These are phyloP conservation scores for Heliconius sara DNA, from an alignment of 2,888 invertebrate genomes.

Conservation along the genomic window DNA sequence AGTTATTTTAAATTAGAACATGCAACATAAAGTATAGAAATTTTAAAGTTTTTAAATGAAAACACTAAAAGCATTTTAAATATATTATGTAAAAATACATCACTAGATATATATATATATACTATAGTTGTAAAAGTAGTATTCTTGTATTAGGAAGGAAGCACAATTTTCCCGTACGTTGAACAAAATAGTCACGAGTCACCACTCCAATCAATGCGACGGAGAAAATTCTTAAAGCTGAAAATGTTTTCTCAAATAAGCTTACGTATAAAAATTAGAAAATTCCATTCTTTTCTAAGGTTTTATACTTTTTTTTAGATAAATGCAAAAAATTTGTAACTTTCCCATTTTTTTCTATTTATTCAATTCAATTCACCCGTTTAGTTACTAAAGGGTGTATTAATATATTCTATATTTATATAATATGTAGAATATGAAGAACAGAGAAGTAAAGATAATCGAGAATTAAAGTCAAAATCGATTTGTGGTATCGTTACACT, in stretches of 20 bases:
- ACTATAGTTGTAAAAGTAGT: not conserved
- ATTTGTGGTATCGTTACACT: too few species aligned
- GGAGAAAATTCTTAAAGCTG: conserved; percentile 11
- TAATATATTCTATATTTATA: too few species aligned
- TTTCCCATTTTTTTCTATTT: not conserved
- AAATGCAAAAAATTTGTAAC: not conserved
- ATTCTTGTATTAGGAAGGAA: conserved; percentile 11
- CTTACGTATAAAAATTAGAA: conserved; percentile 15
- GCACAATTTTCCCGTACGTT: conserved; percentile 25
- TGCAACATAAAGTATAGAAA: too few species aligned
- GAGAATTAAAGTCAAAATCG: too few species aligned
- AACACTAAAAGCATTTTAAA: not conserved
- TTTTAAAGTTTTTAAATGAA: not conserved
- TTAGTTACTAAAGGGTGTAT: too few species aligned
- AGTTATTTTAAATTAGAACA: too few species aligned
- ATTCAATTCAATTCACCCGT: not conserved
- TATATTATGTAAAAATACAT: not conserved
- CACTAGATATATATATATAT: not conserved
- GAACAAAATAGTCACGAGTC: conserved; percentile 30
- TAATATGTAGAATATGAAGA: too few species aligned
- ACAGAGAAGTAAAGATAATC: too few species aligned
- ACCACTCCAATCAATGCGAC: conserved; percentile 26
- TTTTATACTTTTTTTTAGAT: not conserved
- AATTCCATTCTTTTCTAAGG: not conserved
- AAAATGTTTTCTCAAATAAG: conserved; percentile 21